phyloP scores from a whole-genome alignment of 2,797 vertebrate genomes.

The Psittacula echo region DNA sequence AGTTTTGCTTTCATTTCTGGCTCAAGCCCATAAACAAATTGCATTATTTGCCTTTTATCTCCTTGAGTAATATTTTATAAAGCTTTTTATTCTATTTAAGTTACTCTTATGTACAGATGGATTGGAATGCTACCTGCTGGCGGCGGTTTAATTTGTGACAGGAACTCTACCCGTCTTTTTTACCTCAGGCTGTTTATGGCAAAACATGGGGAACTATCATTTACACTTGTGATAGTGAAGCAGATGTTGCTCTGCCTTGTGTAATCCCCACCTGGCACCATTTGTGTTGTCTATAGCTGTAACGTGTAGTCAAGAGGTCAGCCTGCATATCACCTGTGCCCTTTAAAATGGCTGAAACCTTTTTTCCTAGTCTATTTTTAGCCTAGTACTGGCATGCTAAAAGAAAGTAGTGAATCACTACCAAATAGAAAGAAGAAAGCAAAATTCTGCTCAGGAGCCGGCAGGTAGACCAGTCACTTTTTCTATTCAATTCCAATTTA shows the following conservation, averaged over 20 bases:
- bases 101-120: slow-evolving; percentile 54
- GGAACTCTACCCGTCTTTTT: slow-evolving; percentile 41
- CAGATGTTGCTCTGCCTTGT: slow-evolving; percentile 61
- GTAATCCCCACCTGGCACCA: slow-evolving; percentile 66
- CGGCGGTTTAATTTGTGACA: slow-evolving; percentile 53
- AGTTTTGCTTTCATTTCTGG: slow-evolving; percentile 33
- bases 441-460: background rate
- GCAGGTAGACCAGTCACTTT: background rate
- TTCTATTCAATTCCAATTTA: slow-evolving; percentile 57
- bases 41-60: slow-evolving; percentile 35
- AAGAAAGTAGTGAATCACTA: background rate
- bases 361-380: slow-evolving; percentile 30
- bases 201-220: slow-evolving; percentile 52
- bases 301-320: slow-evolving; percentile 32
- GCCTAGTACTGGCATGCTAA: background rate
- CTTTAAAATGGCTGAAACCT: background rate
- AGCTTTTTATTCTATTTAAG: slow-evolving; percentile 28
- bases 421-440: background rate
- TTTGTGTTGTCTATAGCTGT: background rate
- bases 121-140: slow-evolving; percentile 51
- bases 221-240: slow-evolving; percentile 46
- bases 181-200: slow-evolving; percentile 62
- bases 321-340: background rate
- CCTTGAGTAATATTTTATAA: slow-evolving; percentile 38
- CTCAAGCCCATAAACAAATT: slow-evolving; percentile 36